Conservation (phyloP, 2,113 vertebrate species). For the Chaenocephalus aceratus region DNA sequence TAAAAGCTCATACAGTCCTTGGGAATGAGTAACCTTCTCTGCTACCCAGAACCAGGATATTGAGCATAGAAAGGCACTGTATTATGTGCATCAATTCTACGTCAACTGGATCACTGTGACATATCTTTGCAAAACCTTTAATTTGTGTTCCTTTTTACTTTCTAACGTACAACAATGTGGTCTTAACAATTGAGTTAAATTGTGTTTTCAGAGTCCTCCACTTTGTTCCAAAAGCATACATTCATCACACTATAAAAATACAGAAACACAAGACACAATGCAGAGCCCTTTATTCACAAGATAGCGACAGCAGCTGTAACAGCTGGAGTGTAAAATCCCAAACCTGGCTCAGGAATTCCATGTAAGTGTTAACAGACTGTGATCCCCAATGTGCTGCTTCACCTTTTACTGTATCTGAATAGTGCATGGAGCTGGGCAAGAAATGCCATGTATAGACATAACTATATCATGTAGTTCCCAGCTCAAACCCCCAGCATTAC, state of each 20-base stretch:
- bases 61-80: neutral
- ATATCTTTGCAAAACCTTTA: neutral
- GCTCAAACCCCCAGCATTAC: neutral
- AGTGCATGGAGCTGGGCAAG: neutral
- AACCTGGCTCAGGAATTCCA: neutral
- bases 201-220: neutral
- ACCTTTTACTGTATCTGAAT: neutral
- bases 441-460: slow-evolving; percentile 2
- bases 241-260: slow-evolving; percentile 1
- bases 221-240: neutral
- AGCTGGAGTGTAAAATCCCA: slow-evolving; percentile 22
- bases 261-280: neutral
- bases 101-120: neutral
- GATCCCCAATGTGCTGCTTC: neutral
- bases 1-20: neutral
- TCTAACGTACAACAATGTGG: too few relatives aligned
- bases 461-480: neutral
- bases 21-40: neutral
- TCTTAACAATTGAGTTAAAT: too few relatives aligned
- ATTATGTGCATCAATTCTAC: neutral
- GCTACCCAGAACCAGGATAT: neutral
- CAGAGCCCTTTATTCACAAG: slow-evolving; percentile 10
- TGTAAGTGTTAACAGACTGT: neutral
- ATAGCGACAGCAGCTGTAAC: slow-evolving; percentile 28
- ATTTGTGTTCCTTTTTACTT: too few relatives aligned